A percentile compares a stretch with the other conserved stretches of the same genome.
Conservation (phyloP, 2,113 vertebrate genomes). For the Isichthys henryi region DNA sequence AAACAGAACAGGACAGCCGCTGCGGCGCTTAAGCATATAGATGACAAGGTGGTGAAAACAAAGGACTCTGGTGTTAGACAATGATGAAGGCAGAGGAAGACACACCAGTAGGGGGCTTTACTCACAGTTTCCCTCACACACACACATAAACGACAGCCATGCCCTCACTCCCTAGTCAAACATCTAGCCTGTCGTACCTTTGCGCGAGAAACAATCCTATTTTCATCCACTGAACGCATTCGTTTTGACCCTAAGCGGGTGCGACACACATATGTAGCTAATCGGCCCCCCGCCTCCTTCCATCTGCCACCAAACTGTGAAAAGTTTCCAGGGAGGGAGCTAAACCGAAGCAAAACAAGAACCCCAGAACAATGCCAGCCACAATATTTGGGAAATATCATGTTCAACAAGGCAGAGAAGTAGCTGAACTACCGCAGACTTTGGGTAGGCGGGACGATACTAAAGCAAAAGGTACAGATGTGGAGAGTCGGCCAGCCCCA, state of each 20-base stretch:
- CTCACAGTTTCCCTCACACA: neutral
- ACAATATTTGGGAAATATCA: conserved; percentile 20
- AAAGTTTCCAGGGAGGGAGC: neutral
- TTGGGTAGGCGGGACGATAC: neutral
- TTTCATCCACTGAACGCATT: neutral
- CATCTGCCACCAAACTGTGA: neutral
- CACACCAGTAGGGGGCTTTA: neutral
- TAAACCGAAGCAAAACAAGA: neutral
- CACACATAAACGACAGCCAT: neutral
- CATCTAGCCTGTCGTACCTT: neutral
- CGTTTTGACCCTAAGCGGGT: neutral
- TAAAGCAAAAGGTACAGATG: neutral
- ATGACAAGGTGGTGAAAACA: neutral
- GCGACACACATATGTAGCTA: neutral
- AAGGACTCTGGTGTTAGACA: neutral
- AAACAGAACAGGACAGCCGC: neutral
- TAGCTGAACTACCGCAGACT: neutral
- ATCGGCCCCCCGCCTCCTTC: neutral
- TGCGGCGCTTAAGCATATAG: neutral
- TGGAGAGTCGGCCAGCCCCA: neutral
- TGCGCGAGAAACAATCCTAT: neutral
- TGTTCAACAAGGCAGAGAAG: neutral
- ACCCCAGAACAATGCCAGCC: conserved; percentile 4
- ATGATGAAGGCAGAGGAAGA: neutral
- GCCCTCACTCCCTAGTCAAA: neutral